These are phyloP conservation scores for Meda fulgida DNA, from an alignment of 2,797 vertebrate genomes.

Conservation along the genomic window DNA sequence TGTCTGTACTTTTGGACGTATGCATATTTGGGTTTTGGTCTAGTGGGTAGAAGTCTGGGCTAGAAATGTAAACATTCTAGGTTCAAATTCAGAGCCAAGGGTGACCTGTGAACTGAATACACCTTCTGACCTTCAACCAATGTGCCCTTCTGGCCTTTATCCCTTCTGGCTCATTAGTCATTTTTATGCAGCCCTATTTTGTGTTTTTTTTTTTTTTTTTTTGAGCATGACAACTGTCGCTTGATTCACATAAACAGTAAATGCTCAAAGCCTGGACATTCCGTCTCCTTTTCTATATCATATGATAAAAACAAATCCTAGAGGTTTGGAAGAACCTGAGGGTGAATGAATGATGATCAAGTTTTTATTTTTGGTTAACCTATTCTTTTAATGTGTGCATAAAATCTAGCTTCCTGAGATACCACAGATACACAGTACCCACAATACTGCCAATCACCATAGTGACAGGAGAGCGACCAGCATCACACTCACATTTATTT, in stretches of 20 bases:
- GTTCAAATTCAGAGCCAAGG: background rate
- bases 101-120: background rate
- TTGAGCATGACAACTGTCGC: no score
- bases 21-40: background rate
- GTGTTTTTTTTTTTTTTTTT: background rate
- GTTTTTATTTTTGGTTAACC: background rate
- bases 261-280: background rate
- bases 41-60: background rate
- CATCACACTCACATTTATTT: conserved; percentile 26
- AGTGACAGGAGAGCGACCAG: background rate
- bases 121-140: background rate
- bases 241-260: background rate
- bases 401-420: conserved; percentile 1
- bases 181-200: background rate
- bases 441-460: background rate
- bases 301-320: background rate
- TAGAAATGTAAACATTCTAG: background rate
- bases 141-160: background rate
- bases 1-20: conserved; percentile 32
- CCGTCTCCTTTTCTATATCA: background rate
- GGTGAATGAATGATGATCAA: background rate
- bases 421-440: background rate
- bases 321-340: background rate
- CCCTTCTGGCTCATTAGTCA: background rate
- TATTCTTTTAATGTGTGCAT: background rate